Conservation (phyloP, 2,113 vertebrate species). For the Tricholaema leucomelas region DNA sequence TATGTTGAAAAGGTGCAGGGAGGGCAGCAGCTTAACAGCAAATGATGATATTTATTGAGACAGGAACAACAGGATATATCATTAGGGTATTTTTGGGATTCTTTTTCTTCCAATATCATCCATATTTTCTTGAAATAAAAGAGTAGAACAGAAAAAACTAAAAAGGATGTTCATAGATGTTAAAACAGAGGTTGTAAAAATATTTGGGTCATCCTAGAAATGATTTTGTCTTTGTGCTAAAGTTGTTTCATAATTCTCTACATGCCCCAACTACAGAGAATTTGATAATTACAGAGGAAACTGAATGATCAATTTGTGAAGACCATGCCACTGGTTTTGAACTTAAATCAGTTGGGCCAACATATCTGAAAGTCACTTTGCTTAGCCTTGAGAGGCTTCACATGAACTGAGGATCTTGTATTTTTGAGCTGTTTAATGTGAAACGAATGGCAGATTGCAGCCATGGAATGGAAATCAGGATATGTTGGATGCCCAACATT, state of each 20-base stretch:
- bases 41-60: constrained; percentile 68
- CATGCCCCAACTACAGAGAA: neutral
- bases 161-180: neutral
- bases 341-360: neutral
- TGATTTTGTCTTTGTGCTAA: neutral
- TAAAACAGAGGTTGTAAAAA: neutral
- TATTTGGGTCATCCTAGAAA: neutral
- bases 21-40: constrained; percentile 38
- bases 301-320: neutral
- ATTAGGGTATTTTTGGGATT: neutral
- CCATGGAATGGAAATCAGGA: neutral
- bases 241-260: neutral
- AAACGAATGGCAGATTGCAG: neutral
- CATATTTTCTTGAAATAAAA: neutral
- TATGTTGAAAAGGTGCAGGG: constrained; percentile 52
- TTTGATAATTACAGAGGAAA: neutral
- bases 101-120: neutral
- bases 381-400: neutral
- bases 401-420: neutral
- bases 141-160: neutral
- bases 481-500: neutral
- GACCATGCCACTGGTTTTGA: neutral
- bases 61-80: constrained; percentile 38
- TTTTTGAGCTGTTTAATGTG: neutral
- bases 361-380: neutral